These are phyloP conservation scores for Paradisaea rubra DNA, from an alignment of 2,113 vertebrate species.

Conservation along the genomic window DNA sequence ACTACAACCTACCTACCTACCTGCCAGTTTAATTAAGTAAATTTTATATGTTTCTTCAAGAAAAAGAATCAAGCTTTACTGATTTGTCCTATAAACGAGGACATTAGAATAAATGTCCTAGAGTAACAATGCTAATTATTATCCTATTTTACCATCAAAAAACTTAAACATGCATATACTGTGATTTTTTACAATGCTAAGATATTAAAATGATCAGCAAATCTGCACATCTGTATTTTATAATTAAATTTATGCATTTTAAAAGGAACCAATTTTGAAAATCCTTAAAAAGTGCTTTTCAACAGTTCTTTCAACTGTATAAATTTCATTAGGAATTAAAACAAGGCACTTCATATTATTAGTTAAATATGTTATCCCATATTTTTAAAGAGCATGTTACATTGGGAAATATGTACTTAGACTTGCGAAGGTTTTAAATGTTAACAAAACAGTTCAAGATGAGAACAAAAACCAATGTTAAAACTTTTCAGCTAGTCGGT, in stretches of 20 bases:
- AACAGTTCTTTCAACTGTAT: background rate
- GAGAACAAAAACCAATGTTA: background rate
- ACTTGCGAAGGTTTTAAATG: background rate
- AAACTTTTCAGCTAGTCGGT: background rate
- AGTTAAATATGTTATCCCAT: background rate
- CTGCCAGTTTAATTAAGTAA: background rate
- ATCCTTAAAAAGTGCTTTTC: background rate
- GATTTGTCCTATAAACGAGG: background rate
- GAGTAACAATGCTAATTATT: background rate
- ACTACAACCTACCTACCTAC: background rate
- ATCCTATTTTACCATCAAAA: background rate
- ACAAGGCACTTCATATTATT: background rate
- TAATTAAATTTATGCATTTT: background rate
- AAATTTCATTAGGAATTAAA: background rate
- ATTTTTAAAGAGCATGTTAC: background rate
- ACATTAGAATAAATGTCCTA: background rate
- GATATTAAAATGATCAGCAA: background rate
- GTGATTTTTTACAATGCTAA: rapidly evolving
- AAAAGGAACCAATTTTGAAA: background rate
- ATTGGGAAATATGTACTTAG: background rate
- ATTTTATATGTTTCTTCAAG: background rate
- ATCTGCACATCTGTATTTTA: background rate
- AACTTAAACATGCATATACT: background rate
- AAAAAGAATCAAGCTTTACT: background rate
- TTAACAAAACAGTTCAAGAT: background rate